Percentiles rank a stretch among this genome's conserved stretches.
Evolutionary conservation across 2,888 invertebrate species (phyloP).

Genomic region (Melieria picta): DNA sequence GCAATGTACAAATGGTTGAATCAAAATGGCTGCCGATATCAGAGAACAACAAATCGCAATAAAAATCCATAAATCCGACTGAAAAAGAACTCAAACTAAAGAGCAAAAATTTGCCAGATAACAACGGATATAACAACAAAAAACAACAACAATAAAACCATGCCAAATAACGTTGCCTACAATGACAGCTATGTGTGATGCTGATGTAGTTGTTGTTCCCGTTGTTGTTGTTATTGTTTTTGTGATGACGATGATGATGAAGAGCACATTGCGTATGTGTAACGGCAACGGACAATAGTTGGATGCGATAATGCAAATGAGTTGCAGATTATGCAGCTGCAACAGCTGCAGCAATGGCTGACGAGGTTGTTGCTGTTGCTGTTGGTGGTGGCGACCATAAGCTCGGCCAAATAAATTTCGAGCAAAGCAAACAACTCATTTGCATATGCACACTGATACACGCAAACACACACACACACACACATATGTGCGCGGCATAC

Average conservation of each 20-base stretch:
- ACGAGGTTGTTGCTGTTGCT: not conserved
- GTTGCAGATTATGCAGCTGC: conserved; percentile 38
- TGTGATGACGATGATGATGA: conserved; percentile 52
- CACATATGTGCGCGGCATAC: not conserved
- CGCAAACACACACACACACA: not conserved
- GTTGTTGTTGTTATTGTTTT: not conserved
- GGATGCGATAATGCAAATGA: conserved; percentile 61
- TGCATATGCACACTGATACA: conserved; percentile 16
- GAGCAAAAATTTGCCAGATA: too few relatives aligned
- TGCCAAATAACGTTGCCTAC: too few relatives aligned
- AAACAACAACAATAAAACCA: too few relatives aligned
- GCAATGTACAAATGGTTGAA: too few relatives aligned
- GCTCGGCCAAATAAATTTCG: conserved; percentile 21
- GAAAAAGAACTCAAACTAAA: too few relatives aligned
- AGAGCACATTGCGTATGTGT: too few relatives aligned
- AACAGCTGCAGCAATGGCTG: not conserved
- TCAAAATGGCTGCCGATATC: too few relatives aligned
- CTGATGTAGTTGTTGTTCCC: not conserved
- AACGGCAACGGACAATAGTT: conserved; percentile 39
- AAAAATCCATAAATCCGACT: too few relatives aligned
- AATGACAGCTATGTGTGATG: not conserved
- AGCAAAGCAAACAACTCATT: conserved; percentile 25
- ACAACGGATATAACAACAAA: too few relatives aligned
- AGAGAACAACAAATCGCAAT: too few relatives aligned
- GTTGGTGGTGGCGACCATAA: conserved; percentile 17